These are phyloP conservation scores for Molossus alvarezi DNA, from an alignment of 2,797 vertebrate genomes.

Conservation along the genomic window DNA sequence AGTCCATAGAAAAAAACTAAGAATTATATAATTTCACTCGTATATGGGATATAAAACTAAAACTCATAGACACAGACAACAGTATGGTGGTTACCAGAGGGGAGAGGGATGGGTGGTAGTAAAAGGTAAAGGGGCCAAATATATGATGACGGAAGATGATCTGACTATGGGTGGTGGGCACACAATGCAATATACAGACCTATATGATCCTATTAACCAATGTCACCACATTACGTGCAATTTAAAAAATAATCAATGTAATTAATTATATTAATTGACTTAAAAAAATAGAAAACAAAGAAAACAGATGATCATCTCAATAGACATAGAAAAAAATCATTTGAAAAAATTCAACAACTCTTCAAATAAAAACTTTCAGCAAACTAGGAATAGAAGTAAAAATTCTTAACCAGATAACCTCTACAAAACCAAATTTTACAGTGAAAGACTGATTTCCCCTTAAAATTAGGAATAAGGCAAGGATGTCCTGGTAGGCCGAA, in stretches of 20 bases:
- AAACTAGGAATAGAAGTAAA: neutral
- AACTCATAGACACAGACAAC: too few species aligned
- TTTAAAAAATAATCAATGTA: neutral
- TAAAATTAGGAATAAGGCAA: neutral
- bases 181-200: too few species aligned
- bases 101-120: too few species aligned
- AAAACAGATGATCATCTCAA: neutral
- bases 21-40: too few species aligned
- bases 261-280: neutral
- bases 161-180: too few species aligned
- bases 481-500: neutral
- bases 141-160: too few species aligned
- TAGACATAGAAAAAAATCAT: neutral
- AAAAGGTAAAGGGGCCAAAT: too few species aligned
- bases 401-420: neutral
- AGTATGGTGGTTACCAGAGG: too few species aligned
- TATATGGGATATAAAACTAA: too few species aligned
- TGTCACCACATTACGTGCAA: too few species aligned
- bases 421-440: neutral
- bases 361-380: neutral
- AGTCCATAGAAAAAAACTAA: too few species aligned
- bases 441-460: neutral
- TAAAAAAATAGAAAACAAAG: neutral
- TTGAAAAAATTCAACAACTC: neutral
- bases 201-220: too few species aligned